Conservation (phyloP, 1,140 invertebrate genomes). For the Ceratosolen solmsi region DNA sequence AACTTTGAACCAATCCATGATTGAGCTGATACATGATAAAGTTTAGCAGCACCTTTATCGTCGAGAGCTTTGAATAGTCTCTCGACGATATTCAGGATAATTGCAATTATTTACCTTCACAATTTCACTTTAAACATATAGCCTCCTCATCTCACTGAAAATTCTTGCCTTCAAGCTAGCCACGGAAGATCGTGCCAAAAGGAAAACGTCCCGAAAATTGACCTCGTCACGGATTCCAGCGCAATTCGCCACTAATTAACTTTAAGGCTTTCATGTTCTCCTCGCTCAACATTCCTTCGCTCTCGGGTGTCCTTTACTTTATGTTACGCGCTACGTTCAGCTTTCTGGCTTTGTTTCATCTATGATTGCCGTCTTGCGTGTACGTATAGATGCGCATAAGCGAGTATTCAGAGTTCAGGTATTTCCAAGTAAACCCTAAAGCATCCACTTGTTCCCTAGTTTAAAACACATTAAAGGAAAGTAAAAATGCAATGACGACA, state of each 20-base stretch:
- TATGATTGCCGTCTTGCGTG: background rate
- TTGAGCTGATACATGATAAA: background rate
- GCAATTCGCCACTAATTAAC: constrained; percentile 46
- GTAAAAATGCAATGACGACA: background rate
- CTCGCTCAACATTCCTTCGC: constrained; percentile 14
- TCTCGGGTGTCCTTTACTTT: constrained; percentile 22
- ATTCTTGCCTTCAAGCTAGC: constrained; percentile 8
- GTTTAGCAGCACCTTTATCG: background rate
- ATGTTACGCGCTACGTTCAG: background rate
- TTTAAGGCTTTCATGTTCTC: constrained; percentile 12
- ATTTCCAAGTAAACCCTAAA: constrained; percentile 4
- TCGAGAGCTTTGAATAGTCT: background rate
- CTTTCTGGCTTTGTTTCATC: background rate
- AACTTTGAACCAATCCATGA: background rate
- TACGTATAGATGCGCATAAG: background rate
- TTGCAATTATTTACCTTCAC: constrained; percentile 34
- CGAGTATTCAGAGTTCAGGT: constrained; percentile 11
- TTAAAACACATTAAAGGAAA: constrained; percentile 13
- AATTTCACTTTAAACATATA: constrained; percentile 10
- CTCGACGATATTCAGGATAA: background rate
- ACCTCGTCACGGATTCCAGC: constrained; percentile 39
- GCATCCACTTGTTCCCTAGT: background rate
- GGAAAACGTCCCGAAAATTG: constrained; percentile 36
- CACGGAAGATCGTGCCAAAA: background rate
- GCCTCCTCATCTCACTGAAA: background rate